Base-by-base conservation (phyloP, 2,888 invertebrate genomes). In the Chymomyza amoena region DNA sequence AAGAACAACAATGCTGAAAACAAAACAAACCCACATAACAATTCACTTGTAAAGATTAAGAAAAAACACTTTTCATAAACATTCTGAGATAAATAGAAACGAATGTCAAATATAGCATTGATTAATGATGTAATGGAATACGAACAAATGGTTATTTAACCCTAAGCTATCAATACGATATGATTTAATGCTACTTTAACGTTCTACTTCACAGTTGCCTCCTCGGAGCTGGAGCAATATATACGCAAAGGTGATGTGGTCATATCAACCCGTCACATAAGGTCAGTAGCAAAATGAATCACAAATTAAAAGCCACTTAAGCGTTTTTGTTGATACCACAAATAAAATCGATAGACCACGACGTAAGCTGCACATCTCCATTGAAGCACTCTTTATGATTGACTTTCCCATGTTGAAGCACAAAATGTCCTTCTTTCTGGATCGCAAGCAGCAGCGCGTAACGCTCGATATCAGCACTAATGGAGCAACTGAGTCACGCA, bases 321-420 rank as follows among this genome's bases (percentile, higher is more conserved):
- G 39, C 10, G 18, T 20, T 16, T 64, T 25, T 70, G 52, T 52
- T 45, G 13, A 45, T 45, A 10, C 36, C 6, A 36, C 4, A 25
- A 25, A 25, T 4, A 45, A 45, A 39, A 32, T 25, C 20, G 15
- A 10, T 67, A 91, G 92, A 69, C 92, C 92, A 0, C 90, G 92
- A 0, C 90, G 92, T 67, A 92, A 92, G 77, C 66, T 91, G 64
- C 91, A 92, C 72, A 92, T 92, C 66, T 90, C 91, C 6, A 91
- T 92, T 63, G 92, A 92, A 73, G 92, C 92, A 0, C 81, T 92
- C n/a, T 92, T 92, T 63, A 91, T 92, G 91, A 92, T 92, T 64
- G 92, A 92, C 69, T 92, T 92, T 66, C 92, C 92, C 66, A 90
- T 89, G 63, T 68, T 91, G 45, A 92, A 92, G 76, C 91, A 92